Conservation (phyloP, 2,888 invertebrate species). For the Bedellia somnulentella region DNA sequence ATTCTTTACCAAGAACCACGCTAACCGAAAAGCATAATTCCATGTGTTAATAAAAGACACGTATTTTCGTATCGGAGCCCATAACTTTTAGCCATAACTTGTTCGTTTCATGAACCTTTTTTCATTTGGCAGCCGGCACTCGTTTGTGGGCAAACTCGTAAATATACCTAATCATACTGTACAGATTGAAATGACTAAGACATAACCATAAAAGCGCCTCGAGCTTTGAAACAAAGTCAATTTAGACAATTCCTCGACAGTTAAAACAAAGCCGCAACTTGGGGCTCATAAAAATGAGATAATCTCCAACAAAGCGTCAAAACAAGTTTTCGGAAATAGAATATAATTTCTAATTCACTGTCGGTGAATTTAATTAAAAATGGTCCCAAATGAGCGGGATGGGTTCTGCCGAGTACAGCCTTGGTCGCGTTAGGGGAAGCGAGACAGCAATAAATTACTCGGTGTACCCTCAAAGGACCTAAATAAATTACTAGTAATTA, state of each 20-base stretch:
- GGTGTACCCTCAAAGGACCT: slow-evolving; percentile 44
- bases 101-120: too few relatives aligned
- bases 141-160: slow-evolving; percentile 9
- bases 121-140: too few relatives aligned
- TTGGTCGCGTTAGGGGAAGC: slow-evolving; percentile 26
- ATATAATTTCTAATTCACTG: slow-evolving; percentile 61
- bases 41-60: too few relatives aligned
- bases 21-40: too few relatives aligned
- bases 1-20: too few relatives aligned
- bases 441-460: slow-evolving; percentile 50
- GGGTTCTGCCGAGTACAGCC: too few relatives aligned
- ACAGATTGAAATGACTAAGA: slow-evolving; percentile 41
- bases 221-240: slow-evolving; percentile 29
- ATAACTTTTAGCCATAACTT: too few relatives aligned
- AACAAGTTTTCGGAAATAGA: slow-evolving; percentile 61
- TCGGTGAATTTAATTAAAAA: slow-evolving; percentile 61
- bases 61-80: too few relatives aligned
- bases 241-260: slow-evolving; percentile 46
- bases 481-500: slow-evolving; percentile 63
- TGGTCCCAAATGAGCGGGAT: slow-evolving; percentile 52
- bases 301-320: slow-evolving; percentile 57
- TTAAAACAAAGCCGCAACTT: slow-evolving; percentile 50
- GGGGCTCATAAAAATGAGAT: slow-evolving; percentile 59
- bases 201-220: slow-evolving; percentile 33
- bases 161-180: slow-evolving; percentile 32